These are phyloP conservation scores for Poeciliopsis retropinna DNA, from an alignment of 2,113 vertebrate species.

Conservation along the genomic window DNA sequence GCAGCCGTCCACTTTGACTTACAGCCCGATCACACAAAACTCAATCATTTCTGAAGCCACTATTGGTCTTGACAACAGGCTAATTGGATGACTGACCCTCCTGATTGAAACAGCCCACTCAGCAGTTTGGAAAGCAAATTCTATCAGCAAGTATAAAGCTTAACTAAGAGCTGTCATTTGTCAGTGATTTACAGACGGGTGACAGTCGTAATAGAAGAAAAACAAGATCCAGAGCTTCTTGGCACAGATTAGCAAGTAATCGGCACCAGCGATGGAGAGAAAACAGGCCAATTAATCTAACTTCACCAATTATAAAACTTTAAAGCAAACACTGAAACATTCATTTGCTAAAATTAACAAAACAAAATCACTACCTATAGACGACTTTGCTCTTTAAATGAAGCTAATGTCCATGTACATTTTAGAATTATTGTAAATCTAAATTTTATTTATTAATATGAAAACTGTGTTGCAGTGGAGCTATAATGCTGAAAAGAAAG, in stretches of 20 bases:
- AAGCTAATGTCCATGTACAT: neutral
- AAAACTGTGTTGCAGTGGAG: neutral
- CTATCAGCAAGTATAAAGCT: slow-evolving; percentile 35
- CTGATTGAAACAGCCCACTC: slow-evolving; percentile 49
- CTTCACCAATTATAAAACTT: neutral
- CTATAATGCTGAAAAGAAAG: no score
- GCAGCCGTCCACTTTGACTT: slow-evolving; percentile 33
- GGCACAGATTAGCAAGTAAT: slow-evolving; percentile 1
- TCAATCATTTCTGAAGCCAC: slow-evolving; percentile 57
- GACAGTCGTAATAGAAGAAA: slow-evolving; percentile 14
- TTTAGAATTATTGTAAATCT: neutral
- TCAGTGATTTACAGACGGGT: slow-evolving; percentile 31
- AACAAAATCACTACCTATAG: no score
- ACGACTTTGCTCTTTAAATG: no score
- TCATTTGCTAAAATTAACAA: neutral
- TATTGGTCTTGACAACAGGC: slow-evolving; percentile 41
- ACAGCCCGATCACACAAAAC: slow-evolving; percentile 44
- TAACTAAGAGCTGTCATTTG: slow-evolving; percentile 36
- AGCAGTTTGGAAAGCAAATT: slow-evolving; percentile 51
- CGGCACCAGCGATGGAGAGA: no score
- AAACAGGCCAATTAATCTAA: neutral
- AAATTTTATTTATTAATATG: neutral
- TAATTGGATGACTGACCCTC: slow-evolving; percentile 64
- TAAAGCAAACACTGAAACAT: neutral
- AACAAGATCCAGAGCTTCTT: neutral